These are phyloP conservation scores for Panurus biarmicus DNA, from an alignment of 2,113 vertebrate species.

Conservation along the genomic window DNA sequence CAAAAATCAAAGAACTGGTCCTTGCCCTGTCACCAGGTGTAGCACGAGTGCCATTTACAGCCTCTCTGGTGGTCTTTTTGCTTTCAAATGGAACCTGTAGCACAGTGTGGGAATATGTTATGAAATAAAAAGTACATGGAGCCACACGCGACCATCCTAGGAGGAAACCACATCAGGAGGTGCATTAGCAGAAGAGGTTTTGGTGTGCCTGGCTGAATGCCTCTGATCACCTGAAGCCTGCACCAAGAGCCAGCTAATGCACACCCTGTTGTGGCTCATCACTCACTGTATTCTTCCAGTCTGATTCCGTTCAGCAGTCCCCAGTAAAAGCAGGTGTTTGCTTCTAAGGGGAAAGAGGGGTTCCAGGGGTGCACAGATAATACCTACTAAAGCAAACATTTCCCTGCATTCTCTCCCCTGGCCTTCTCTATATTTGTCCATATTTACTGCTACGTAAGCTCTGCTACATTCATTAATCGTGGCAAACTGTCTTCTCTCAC, in stretches of 20 bases:
- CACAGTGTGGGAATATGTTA: not conserved
- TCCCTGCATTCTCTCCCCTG: not conserved
- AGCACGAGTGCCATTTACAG: not conserved
- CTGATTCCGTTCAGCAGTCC: not conserved
- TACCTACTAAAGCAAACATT: not conserved
- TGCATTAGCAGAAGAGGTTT: not conserved
- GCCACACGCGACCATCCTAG: accelerated
- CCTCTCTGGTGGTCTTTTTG: not conserved
- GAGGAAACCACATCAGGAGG: not conserved
- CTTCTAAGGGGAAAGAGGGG: not conserved
- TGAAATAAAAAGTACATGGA: not conserved
- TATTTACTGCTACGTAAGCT: not conserved
- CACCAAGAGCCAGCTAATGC: not conserved
- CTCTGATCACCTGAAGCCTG: not conserved
- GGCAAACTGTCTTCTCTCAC: not conserved
- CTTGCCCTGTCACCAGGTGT: not conserved
- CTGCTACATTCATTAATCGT: not conserved
- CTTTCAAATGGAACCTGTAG: not conserved
- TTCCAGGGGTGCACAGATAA: not conserved
- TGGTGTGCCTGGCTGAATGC: not conserved
- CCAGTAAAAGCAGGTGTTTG: not conserved
- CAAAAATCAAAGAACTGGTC: not conserved
- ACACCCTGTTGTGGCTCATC: not conserved
- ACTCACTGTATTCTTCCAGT: not conserved
- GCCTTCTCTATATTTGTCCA: not conserved